These are phyloP conservation scores for Amia ocellicauda DNA, from an alignment of 2,113 vertebrate species.

Conservation along the genomic window DNA sequence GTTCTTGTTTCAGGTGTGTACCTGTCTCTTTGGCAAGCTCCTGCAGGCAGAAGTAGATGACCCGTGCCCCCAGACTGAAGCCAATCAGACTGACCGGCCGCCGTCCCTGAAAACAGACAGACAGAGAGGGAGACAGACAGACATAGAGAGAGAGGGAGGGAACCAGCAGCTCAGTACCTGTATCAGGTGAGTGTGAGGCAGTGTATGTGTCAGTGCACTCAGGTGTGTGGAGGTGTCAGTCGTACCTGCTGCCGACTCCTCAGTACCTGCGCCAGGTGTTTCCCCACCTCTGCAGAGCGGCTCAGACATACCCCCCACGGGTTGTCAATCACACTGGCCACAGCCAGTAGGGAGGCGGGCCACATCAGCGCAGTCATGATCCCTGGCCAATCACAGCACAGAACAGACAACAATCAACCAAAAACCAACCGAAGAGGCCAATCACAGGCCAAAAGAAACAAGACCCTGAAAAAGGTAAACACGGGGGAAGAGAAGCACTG, in stretches of 20 bases:
- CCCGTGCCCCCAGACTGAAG: slow-evolving; percentile 93
- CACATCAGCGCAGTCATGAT: slow-evolving; percentile 86
- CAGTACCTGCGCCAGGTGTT: slow-evolving; percentile 87
- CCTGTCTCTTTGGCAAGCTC: slow-evolving; percentile 91
- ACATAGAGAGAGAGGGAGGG: background rate
- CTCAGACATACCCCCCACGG: slow-evolving; percentile 95
- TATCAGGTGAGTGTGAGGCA: too few relatives aligned
- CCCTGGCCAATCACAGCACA: slow-evolving; percentile 56
- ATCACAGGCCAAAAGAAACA: too few relatives aligned
- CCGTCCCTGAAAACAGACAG: slow-evolving; percentile 68
- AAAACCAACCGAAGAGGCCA: background rate
- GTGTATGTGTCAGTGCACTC: background rate
- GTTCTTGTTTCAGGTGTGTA: slow-evolving; percentile 34
- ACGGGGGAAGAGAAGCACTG: slow-evolving; percentile 1
- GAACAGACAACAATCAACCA: slow-evolving; percentile 8
- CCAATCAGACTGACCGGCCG: slow-evolving; percentile 91
- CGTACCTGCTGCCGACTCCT: slow-evolving; percentile 85
- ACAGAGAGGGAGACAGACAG: background rate
- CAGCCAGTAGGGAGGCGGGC: slow-evolving; percentile 83
- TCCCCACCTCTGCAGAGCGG: slow-evolving; percentile 88
- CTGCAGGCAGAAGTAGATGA: slow-evolving; percentile 95
- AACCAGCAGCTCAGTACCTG: too few relatives aligned
- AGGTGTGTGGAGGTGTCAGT: background rate
- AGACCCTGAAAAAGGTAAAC: slow-evolving; percentile 7
- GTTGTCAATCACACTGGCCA: slow-evolving; percentile 88